A percentile compares a stretch with the other conserved stretches of the same genome.
Conservation (phyloP, 2,113 vertebrate genomes). For the Corapipo altera region DNA sequence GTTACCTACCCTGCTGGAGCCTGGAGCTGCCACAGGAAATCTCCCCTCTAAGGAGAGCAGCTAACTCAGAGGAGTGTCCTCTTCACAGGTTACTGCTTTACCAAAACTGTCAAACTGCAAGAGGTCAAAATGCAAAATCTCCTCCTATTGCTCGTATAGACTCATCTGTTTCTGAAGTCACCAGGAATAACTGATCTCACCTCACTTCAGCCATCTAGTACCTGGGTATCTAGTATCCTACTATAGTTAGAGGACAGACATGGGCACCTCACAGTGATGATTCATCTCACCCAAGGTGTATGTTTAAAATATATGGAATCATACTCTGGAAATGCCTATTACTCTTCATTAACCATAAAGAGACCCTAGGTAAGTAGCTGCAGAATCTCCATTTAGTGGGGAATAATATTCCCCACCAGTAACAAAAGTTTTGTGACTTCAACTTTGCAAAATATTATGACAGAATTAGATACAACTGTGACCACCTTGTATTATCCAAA, state of each 20-base stretch:
- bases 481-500: background rate
- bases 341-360: background rate
- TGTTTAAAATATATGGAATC: background rate
- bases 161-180: background rate
- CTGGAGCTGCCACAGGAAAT: background rate
- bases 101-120: background rate
- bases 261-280: background rate
- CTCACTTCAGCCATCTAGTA: background rate
- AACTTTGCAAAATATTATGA: background rate
- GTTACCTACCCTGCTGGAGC: background rate
- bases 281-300: background rate
- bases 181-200: background rate
- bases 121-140: background rate
- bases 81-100: background rate
- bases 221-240: background rate
- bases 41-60: background rate
- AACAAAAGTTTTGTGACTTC: background rate
- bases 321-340: background rate
- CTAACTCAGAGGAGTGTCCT: background rate
- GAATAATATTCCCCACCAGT: background rate
- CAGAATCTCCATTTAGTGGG: background rate
- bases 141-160: background rate
- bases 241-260: background rate
- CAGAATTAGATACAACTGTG: background rate
- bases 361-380: background rate